Evolutionary conservation across 2,888 invertebrate species (phyloP).

Genomic region (Timema podura): DNA sequence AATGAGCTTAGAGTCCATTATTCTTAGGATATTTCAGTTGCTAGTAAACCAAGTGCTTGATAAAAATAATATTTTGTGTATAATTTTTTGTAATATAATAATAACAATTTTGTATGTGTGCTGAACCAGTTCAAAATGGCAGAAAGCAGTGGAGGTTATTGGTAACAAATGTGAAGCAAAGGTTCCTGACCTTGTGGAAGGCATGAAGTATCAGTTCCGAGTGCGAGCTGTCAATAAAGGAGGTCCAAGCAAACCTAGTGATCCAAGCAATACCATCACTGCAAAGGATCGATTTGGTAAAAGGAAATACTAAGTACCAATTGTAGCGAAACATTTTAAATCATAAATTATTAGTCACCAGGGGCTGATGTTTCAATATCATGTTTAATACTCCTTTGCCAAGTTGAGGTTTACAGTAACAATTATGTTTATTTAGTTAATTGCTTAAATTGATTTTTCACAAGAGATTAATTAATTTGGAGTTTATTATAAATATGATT

Average conservation of each 20-base stretch:
- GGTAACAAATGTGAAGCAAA: conserved; percentile 83
- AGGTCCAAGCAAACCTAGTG: conserved; percentile 81
- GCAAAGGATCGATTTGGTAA: conserved; percentile 80
- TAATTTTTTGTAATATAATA: background rate
- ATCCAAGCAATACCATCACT: conserved; percentile 73
- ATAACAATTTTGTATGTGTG: background rate
- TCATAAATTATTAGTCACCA: background rate
- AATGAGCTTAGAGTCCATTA: too few species aligned
- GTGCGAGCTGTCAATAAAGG: conserved; percentile 94
- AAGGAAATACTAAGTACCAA: conserved; percentile 19
- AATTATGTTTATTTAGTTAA: too few species aligned
- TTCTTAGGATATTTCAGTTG: too few species aligned
- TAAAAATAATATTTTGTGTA: background rate
- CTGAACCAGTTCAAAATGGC: conserved; percentile 72
- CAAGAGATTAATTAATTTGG: too few species aligned
- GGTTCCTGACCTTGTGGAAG: conserved; percentile 86
- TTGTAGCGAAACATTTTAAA: background rate
- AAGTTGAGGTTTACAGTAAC: too few species aligned
- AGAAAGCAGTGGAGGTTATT: conserved; percentile 82
- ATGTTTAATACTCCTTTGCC: background rate
- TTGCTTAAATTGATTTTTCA: too few species aligned
- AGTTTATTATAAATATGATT: too few species aligned
- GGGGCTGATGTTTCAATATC: background rate
- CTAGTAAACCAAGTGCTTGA: too few species aligned
- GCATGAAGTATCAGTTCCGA: conserved; percentile 93